Evolutionary conservation across 2,797 vertebrate species (phyloP).

Genomic region (Rhynchonycteris naso): DNA sequence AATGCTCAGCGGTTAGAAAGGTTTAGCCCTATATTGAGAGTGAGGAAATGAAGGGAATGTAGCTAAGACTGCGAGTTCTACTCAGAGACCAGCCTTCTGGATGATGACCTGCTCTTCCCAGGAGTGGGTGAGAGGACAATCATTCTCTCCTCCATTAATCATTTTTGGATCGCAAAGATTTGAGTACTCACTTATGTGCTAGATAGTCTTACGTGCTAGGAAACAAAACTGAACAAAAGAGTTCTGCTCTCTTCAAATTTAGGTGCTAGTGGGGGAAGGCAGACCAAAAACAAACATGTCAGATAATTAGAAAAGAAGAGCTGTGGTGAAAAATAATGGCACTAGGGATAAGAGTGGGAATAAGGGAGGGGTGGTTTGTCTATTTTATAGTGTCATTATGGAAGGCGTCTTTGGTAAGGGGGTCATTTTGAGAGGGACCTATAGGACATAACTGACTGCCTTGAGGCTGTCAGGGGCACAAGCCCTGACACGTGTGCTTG

Average conservation of each 20-base stretch:
- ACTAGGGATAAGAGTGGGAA: background rate
- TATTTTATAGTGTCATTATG: background rate
- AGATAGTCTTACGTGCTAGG: background rate
- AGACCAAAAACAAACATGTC: background rate
- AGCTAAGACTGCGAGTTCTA: background rate
- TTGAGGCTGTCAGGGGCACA: background rate
- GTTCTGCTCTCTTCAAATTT: background rate
- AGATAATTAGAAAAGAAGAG: background rate
- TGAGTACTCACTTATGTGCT: background rate
- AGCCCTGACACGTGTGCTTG: background rate
- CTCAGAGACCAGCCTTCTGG: background rate
- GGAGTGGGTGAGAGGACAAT: background rate
- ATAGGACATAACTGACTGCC: background rate
- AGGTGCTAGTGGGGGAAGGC: background rate
- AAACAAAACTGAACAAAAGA: background rate
- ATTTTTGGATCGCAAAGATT: background rate
- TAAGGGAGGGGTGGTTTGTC: background rate
- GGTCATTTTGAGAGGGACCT: background rate
- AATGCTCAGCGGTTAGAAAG: constrained; percentile 88
- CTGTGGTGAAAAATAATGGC: background rate
- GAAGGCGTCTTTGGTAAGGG: background rate
- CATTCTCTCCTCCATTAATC: background rate
- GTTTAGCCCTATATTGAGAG: rapidly evolving
- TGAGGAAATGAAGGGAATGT: rapidly evolving
- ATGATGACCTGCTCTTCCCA: background rate